phyloP scores from a whole-genome alignment of 2,888 invertebrate species.

The Morpho deidamia region DNA sequence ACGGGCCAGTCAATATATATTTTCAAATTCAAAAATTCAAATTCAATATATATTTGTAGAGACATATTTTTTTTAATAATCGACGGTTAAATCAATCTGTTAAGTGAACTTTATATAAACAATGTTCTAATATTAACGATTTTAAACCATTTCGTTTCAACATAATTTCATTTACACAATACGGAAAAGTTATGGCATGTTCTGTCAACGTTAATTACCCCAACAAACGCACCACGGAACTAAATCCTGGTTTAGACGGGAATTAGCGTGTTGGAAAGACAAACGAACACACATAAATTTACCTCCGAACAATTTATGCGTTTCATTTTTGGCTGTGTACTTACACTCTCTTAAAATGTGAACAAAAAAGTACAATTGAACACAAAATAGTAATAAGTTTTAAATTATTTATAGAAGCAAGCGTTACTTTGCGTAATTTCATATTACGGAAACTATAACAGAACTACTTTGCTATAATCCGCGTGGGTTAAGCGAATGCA shows the following conservation, averaged over 20 bases:
- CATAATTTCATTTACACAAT: conserved; percentile 14
- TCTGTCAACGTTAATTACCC: conserved; percentile 27
- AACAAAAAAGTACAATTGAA: conserved; percentile 24
- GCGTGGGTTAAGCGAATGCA: no score
- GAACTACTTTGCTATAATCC: no score
- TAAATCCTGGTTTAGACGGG: conserved; percentile 4
- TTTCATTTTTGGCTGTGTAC: conserved; percentile 40
- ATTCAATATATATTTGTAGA: no score
- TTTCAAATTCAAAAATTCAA: no score
- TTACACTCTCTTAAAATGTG: conserved; percentile 3
- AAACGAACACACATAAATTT: conserved; percentile 36
- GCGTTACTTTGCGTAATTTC: no score
- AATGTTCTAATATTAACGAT: no score
- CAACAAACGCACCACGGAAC: conserved; percentile 21
- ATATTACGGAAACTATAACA: no score
- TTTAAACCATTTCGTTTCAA: background rate
- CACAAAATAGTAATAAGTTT: conserved; percentile 18
- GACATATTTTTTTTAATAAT: no score
- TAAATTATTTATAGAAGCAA: no score
- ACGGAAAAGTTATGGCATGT: conserved; percentile 22
- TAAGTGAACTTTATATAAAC: no score
- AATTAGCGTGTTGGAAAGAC: conserved; percentile 17
- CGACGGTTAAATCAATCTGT: no score
- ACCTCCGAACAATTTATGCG: conserved; percentile 44
- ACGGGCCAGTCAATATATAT: no score